Conservation (phyloP, 2,888 invertebrate genomes). For the Dendrolimus houi region DNA sequence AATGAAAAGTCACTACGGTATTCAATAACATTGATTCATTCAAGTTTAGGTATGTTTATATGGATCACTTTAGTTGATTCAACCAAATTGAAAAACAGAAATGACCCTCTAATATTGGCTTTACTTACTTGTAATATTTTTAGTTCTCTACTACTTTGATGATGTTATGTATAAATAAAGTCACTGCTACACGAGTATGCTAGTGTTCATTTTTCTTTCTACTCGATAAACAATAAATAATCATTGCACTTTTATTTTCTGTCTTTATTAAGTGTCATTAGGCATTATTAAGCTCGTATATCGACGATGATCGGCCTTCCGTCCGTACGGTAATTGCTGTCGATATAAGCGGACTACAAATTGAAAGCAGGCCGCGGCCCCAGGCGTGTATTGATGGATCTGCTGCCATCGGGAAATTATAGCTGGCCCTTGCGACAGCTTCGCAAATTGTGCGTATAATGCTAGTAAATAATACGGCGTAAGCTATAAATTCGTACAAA, state of each 20-base stretch:
- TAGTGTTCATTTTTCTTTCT: neutral
- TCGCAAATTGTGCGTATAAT: slow-evolving; percentile 75
- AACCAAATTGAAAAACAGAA: no score
- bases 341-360: slow-evolving; percentile 72
- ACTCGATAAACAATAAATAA: slow-evolving; percentile 49
- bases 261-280: slow-evolving; percentile 75
- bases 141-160: no score
- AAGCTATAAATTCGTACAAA: slow-evolving; percentile 62
- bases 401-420: slow-evolving; percentile 73
- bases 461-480: slow-evolving; percentile 69
- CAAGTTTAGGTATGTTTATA: no score
- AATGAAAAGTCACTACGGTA: no score
- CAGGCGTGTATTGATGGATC: slow-evolving; percentile 72
- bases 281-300: slow-evolving; percentile 71
- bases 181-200: neutral
- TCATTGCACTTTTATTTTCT: slow-evolving; percentile 68
- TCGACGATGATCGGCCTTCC: slow-evolving; percentile 72
- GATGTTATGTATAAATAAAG: neutral
- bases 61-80: no score
- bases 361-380: slow-evolving; percentile 70
- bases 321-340: slow-evolving; percentile 66
- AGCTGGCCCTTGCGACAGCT: slow-evolving; percentile 72
- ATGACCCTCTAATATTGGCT: no score
- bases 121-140: no score
- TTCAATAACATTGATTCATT: no score